Evolutionary conservation across 2,797 vertebrate genomes (phyloP).

Genomic region (Poecilia picta): DNA sequence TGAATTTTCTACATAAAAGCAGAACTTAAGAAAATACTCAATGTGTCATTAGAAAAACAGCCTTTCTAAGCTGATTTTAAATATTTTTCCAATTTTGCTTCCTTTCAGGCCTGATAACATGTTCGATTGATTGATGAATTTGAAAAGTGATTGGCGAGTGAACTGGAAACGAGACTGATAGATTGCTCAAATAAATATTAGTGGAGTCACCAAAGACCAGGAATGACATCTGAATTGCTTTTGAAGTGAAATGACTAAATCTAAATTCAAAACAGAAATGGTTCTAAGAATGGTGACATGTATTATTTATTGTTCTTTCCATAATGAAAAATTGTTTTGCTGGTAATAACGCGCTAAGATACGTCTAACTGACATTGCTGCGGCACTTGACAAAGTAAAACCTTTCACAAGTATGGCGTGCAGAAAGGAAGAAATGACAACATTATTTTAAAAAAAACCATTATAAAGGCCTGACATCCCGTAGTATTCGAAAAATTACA

Average conservation of each 20-base stretch:
- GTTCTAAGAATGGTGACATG: not conserved
- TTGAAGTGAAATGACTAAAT: not conserved
- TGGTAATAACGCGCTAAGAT: not conserved
- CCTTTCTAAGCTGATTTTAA: not conserved
- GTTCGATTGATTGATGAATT: not conserved
- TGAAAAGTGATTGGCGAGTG: no score
- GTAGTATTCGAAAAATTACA: not conserved
- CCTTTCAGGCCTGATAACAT: not conserved
- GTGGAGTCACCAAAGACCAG: not conserved
- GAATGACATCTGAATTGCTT: not conserved
- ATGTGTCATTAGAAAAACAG: not conserved
- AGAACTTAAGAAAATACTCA: not conserved
- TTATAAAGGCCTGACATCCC: not conserved
- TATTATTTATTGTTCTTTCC: not conserved
- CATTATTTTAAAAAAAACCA: not conserved
- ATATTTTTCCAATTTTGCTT: not conserved
- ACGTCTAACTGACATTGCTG: not conserved
- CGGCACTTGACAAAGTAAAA: not conserved
- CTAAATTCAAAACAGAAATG: not conserved
- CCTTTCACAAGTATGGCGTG: not conserved
- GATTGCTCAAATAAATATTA: not conserved
- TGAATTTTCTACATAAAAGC: not conserved
- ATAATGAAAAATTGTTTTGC: not conserved
- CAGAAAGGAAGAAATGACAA: not conserved
- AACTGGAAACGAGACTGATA: not conserved